Evolutionary conservation across 2,113 vertebrate genomes (phyloP).

Genomic region (Prochilodus magdalenae): DNA sequence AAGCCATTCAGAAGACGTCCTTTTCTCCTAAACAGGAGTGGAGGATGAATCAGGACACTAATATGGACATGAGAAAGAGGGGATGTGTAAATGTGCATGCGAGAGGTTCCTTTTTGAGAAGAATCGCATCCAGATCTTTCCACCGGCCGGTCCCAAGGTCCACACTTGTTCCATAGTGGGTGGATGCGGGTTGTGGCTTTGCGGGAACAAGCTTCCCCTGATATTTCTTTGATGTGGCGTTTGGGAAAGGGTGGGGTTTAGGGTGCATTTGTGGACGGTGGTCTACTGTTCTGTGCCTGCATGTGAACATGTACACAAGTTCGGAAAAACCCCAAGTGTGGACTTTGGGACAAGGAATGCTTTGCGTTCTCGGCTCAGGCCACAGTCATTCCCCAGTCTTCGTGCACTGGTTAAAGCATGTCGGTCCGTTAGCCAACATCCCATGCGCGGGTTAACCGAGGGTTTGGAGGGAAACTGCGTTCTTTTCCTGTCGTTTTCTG

Average conservation of each 20-base stretch:
- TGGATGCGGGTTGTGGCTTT: neutral
- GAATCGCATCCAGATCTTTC: constrained; percentile 42
- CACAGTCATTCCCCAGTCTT: neutral
- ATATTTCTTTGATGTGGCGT: neutral
- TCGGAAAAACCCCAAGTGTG: neutral
- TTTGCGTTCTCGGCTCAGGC: neutral
- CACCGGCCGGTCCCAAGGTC: neutral
- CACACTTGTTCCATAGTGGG: neutral
- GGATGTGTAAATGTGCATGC: constrained; percentile 56
- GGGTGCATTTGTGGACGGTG: too few species aligned
- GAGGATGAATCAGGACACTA: constrained; percentile 37
- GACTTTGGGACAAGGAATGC: neutral
- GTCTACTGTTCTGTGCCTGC: too few species aligned
- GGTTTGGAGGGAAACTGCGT: neutral
- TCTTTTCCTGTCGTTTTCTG: neutral
- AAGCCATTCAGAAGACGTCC: neutral
- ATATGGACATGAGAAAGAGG: constrained; percentile 30
- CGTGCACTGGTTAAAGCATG: constrained; percentile 4
- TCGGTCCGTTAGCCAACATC: neutral
- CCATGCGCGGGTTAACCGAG: neutral
- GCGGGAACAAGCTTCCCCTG: neutral
- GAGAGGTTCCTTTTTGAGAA: constrained; percentile 39
- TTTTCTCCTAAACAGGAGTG: constrained; percentile 13
- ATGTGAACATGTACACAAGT: too few species aligned
- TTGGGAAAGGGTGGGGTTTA: neutral